phyloP scores from a whole-genome alignment of 2,797 vertebrate species.

The Phalloptychus januarius region DNA sequence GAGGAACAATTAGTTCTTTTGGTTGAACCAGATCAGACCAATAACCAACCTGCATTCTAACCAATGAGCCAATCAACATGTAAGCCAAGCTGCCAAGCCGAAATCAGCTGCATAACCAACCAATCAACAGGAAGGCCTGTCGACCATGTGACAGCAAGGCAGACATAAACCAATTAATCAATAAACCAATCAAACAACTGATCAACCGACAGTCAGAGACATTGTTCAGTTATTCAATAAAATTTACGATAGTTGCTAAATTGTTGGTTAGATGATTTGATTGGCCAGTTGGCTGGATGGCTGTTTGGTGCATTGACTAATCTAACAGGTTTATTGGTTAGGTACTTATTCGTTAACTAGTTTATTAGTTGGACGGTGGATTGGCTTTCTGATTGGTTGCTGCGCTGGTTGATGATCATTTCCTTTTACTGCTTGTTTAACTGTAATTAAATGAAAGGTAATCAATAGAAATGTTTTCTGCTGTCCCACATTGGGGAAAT shows the following conservation, averaged over 20 bases:
- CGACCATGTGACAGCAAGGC: background rate
- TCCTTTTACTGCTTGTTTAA: background rate
- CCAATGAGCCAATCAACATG: background rate
- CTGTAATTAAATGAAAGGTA: background rate
- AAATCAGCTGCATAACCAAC: background rate
- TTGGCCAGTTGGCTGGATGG: background rate
- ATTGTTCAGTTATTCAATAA: background rate
- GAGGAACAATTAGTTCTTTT: background rate
- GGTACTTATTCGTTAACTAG: background rate
- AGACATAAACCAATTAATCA: background rate
- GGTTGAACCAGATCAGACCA: background rate
- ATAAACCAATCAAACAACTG: background rate
- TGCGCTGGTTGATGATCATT: background rate
- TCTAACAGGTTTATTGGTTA: background rate
- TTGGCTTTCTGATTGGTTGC: background rate
- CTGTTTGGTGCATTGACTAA: background rate
- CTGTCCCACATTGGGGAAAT: too few species aligned
- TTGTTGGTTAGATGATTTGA: background rate
- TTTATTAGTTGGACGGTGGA: background rate
- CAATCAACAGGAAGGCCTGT: background rate
- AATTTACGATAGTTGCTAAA: background rate
- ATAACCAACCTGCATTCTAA: background rate
- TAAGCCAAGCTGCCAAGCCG: background rate
- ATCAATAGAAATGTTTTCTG: too few species aligned
- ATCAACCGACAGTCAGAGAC: background rate